phyloP scores from a whole-genome alignment of 2,113 vertebrate genomes.

The Gulo gulo region DNA sequence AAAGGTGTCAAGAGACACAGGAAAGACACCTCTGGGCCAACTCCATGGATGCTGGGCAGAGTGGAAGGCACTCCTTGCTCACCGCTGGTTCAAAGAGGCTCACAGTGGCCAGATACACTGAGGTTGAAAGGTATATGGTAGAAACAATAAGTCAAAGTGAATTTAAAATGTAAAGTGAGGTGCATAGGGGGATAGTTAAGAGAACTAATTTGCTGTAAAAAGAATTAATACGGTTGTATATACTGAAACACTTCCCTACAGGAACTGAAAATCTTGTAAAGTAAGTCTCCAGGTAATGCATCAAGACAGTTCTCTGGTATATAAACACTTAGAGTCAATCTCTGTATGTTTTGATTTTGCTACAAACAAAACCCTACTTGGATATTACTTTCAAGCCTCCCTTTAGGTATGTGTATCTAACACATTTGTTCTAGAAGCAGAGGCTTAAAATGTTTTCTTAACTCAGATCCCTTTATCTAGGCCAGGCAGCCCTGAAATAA shows the following conservation, averaged over 20 bases:
- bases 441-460: not conserved
- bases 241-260: not conserved
- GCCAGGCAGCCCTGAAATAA: not conserved
- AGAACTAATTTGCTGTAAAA: not conserved
- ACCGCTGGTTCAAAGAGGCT: not conserved
- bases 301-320: not conserved
- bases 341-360: not conserved
- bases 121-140: not conserved
- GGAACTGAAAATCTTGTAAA: not conserved
- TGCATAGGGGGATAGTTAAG: not conserved
- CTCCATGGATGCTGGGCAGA: rapidly evolving
- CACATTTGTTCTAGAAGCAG: not conserved
- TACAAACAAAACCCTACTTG: not conserved
- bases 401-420: not conserved
- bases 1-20: not conserved
- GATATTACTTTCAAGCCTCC: not conserved
- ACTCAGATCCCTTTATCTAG: not conserved
- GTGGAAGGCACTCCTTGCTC: not conserved
- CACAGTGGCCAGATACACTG: no score
- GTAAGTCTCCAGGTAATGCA: not conserved
- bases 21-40: not conserved
- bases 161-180: slow-evolving; percentile 5
- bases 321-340: not conserved
- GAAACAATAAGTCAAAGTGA: not conserved
- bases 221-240: not conserved